A percentile compares a stretch with the other conserved stretches of the same genome.
phyloP scores from a whole-genome alignment of 1,140 invertebrate species.

The Charaxes varanes region DNA sequence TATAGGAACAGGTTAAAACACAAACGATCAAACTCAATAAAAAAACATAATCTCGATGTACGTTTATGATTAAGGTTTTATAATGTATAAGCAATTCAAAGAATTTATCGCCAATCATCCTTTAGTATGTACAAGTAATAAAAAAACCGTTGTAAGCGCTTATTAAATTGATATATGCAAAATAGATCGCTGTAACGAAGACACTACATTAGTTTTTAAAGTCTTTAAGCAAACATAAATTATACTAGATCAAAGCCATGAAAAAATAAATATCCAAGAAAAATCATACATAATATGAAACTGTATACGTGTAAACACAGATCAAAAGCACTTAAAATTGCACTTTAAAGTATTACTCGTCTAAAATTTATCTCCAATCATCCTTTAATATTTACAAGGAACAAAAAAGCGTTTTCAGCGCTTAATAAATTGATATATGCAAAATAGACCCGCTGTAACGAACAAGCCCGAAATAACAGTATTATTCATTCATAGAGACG shows the following conservation, averaged over 20 bases:
- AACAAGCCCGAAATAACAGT: slow-evolving; percentile 32
- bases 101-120: slow-evolving; percentile 11
- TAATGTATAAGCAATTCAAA: too few species aligned
- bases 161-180: slow-evolving; percentile 25
- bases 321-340: too few species aligned
- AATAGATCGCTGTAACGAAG: slow-evolving; percentile 19
- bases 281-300: too few species aligned
- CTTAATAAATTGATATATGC: slow-evolving; percentile 23
- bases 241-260: too few species aligned
- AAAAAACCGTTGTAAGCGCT: slow-evolving; percentile 15
- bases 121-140: slow-evolving; percentile 12
- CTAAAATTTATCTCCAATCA: slow-evolving; percentile 12
- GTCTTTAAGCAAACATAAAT: too few species aligned
- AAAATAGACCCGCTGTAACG: slow-evolving; percentile 20
- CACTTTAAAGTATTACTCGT: slow-evolving; percentile 5
- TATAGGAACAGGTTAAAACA: too few species aligned
- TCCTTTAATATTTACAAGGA: slow-evolving; percentile 13
- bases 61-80: too few species aligned
- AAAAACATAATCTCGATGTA: too few species aligned
- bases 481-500: slow-evolving; percentile 42
- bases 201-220: too few species aligned
- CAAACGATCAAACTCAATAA: too few species aligned
- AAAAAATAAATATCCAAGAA: too few species aligned
- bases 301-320: too few species aligned
- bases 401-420: slow-evolving; percentile 15